Conservation (phyloP, 1,140 invertebrate species). For the Hydropsyche tenuis region DNA sequence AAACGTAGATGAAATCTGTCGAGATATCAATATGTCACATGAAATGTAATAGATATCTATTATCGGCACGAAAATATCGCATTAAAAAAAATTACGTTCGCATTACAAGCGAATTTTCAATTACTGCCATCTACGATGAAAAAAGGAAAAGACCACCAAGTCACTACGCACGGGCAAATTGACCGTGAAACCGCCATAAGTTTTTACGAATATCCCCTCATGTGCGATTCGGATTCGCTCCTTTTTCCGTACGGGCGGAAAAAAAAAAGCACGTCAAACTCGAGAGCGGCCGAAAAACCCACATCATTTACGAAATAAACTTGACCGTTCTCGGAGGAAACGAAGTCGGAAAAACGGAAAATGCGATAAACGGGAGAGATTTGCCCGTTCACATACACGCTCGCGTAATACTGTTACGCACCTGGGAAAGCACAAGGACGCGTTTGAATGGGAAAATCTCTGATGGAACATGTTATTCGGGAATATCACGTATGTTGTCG, state of each 20-base stretch:
- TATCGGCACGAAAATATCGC: neutral
- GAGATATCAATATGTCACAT: neutral
- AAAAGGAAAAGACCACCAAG: slow-evolving; percentile 1
- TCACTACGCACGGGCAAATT: slow-evolving; percentile 10
- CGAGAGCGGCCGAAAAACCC: slow-evolving; percentile 10
- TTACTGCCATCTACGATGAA: too few relatives aligned
- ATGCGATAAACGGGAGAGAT: slow-evolving; percentile 24
- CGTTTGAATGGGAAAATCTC: slow-evolving; percentile 12
- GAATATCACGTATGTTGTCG: too few relatives aligned
- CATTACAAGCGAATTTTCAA: neutral
- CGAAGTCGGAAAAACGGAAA: slow-evolving; percentile 26
- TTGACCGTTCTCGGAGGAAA: slow-evolving; percentile 38
- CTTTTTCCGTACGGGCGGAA: slow-evolving; percentile 1
- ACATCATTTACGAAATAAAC: slow-evolving; percentile 36
- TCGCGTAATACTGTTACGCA: neutral
- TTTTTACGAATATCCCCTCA: slow-evolving; percentile 29
- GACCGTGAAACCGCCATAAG: slow-evolving; percentile 31
- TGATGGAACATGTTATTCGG: too few relatives aligned
- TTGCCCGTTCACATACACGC: neutral
- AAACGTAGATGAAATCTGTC: neutral
- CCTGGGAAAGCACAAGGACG: slow-evolving; percentile 11
- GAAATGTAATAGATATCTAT: neutral
- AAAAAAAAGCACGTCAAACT: neutral
- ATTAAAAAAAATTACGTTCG: neutral
- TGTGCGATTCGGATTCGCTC: neutral